Conservation (phyloP, 2,888 invertebrate species). For the Drosophila falleni region DNA sequence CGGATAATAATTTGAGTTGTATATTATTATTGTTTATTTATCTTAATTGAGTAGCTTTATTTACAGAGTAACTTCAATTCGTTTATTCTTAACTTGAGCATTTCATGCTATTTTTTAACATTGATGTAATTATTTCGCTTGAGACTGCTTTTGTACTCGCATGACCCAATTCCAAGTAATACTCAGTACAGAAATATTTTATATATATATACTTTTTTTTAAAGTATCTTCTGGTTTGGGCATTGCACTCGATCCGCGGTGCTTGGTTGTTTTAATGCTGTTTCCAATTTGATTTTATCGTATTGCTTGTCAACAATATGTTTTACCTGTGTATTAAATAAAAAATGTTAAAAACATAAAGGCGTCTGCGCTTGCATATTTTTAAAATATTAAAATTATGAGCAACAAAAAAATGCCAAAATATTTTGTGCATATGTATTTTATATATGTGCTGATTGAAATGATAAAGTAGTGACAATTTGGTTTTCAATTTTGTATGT, state of each 20-base stretch:
- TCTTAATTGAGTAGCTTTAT: background rate
- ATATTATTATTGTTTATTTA: background rate
- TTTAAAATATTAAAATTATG: conserved; percentile 2
- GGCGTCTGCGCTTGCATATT: conserved; percentile 19
- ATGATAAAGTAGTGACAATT: background rate
- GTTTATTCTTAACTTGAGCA: background rate
- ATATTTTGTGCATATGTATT: conserved; percentile 7
- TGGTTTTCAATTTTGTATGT: conserved; percentile 32
- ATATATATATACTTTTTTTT: background rate
- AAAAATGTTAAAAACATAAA: conserved; percentile 12
- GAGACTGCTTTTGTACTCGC: conserved; percentile 14
- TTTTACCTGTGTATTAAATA: conserved; percentile 1
- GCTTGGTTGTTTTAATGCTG: conserved; percentile 10
- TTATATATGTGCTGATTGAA: conserved; percentile 4
- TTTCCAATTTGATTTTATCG: conserved; percentile 12
- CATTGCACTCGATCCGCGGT: conserved; percentile 14
- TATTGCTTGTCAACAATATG: conserved; percentile 11
- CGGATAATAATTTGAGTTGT: too few species aligned
- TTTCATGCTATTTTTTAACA: conserved; percentile 4
- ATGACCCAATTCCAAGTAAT: conserved; percentile 21
- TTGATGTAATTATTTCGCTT: conserved; percentile 15
- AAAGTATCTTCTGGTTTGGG: conserved; percentile 13
- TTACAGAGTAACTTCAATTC: background rate
- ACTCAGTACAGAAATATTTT: conserved; percentile 14
- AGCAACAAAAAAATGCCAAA: background rate